Evolutionary conservation across 2,797 vertebrate species (phyloP), one percentile per base, ranked within the genome.

Genomic region (Gadopsis bispinosus): DNA sequence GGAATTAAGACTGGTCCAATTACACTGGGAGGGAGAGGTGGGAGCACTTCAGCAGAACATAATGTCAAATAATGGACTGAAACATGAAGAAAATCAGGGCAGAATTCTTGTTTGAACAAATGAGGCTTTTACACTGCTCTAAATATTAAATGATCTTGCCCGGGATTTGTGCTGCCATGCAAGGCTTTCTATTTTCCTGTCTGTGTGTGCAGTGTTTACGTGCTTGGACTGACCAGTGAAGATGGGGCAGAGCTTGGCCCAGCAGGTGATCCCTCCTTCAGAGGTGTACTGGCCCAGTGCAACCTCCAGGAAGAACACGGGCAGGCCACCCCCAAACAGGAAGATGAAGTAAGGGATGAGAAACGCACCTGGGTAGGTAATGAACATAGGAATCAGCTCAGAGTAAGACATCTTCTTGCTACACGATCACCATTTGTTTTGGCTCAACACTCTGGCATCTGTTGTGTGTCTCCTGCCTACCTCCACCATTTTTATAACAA

Each of bases 401-500:
- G 41, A n/a, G 7, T 71, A 0, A 77, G 39, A 37, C 22, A 39
- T 51, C 16, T 39, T 47, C 1, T n/a, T 35, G 7, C 7, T 26
- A 26, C 0, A 3, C 10, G 0, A 3, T 16, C 20, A 29, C 1
- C 54, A 4, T 39, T 47, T n/a, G 26, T 26, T 48, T 61, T 13
- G 3, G 56, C 37, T 11, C 3, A 17, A 37, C 45, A n/a, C 4
- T 12, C 3, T 17, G 16, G 9, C 6, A 22, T 33, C 2, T 76
- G 47, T 41, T 41, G 5, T 39, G 45, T 41, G 20, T 51, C 48
- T 48, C 43, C 22, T 41, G 20, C 96, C 91, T 83, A 99, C 98
- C 98, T 97, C 98, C 98, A 88, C 98, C 98, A 22, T 99, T 99
- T 86, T 99, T 99, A 92, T 99, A 99, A 96, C 98, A 99, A 96